Evolutionary conservation across 2,113 vertebrate genomes (phyloP), one percentile per base, ranked within the genome.

Genomic region (Carollia perspicillata): DNA sequence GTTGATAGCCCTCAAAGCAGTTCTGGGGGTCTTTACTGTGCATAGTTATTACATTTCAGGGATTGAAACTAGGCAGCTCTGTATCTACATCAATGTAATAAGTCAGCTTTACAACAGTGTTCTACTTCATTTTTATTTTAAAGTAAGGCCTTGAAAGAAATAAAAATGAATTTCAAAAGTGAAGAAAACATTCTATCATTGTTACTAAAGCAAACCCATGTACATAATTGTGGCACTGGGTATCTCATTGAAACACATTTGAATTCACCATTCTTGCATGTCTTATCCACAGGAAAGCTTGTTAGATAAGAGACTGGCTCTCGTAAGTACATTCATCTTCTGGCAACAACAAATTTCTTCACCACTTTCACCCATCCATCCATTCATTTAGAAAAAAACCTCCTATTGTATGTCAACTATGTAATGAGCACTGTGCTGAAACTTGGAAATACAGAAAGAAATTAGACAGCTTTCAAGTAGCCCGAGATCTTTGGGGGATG

Each of bases 81-180:
- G 53, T 49, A 55, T 89, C 55, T 89, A 63, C 83, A 75, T 79
- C 55, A 79, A 69, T 49, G 26, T 65, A 92, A 68, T 83, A 89
- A 95, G 33, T 72, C 28, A 81, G 8, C 53, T 95, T 93, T 92
- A 83, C 65, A 58, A 80, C 20, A 86, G 22, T 68, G 35, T 78
- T 93, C 47, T 69, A 66, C n/a, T 86, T 65, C 23, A 69, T 66
- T 84, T 89, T 93, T 80, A 93, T 81, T 94, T 94, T 74, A 74
- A 90, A 94, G 66, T n/a, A 72, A 93, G 75, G 18, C 10, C 63
- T 68, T 81, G 18, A 89, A 89, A 93, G 66, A 86, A 94, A 94
- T 81, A 89, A 84, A 93, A 96, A 89, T 84, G 92, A 88, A 87
- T 93, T 75, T 95, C 53, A 72, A 92, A 91, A 40, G 35, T 60